Conservation (phyloP, 1,140 invertebrate genomes). For the Saccostrea glomerata region DNA sequence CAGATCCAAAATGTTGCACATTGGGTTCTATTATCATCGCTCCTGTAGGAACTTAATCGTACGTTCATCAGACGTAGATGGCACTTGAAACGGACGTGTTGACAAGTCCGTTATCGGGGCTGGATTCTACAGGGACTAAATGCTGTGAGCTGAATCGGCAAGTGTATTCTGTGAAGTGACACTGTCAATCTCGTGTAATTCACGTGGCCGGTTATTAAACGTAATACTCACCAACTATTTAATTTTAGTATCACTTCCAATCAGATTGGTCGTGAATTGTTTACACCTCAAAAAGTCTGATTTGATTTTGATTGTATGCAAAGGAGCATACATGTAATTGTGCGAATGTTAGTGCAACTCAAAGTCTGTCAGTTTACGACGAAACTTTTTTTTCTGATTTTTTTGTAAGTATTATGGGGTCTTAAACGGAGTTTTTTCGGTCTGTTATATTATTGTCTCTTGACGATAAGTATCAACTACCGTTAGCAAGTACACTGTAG, state of each 20-base stretch:
- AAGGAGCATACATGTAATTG: not conserved
- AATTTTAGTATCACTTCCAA: not conserved
- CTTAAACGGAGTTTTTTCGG: too few relatives aligned
- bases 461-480: too few relatives aligned
- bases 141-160: conserved; percentile 22
- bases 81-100: not conserved
- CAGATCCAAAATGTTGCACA: not conserved
- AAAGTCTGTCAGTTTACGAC: not conserved
- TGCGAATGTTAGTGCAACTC: not conserved
- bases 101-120: conserved; percentile 12
- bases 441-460: too few relatives aligned
- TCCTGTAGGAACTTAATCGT: not conserved
- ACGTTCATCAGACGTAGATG: not conserved
- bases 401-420: too few relatives aligned
- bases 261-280: not conserved
- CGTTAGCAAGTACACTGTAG: too few relatives aligned
- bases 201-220: conserved; percentile 2
- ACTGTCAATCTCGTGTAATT: not conserved
- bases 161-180: conserved; percentile 31
- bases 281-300: not conserved
- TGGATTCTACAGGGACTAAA: not conserved
- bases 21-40: not conserved
- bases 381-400: too few relatives aligned
- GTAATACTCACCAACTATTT: not conserved
- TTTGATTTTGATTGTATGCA: not conserved